Conservation (phyloP, 1,140 invertebrate species). For the Cherax quadricarinatus region DNA sequence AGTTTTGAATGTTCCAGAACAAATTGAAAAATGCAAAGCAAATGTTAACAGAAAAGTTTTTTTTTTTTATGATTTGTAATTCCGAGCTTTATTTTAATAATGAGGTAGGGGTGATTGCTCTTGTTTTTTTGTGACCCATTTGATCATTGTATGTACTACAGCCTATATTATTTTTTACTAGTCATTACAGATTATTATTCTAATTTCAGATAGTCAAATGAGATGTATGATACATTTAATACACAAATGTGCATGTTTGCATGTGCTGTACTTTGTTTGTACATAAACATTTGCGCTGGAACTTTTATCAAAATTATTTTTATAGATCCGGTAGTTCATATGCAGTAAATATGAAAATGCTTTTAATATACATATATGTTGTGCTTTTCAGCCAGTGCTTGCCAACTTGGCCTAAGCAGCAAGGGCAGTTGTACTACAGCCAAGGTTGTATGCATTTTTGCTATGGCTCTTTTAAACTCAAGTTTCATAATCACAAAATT, state of each 20-base stretch:
- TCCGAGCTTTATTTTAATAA: neutral
- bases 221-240: neutral
- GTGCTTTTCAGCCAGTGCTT: too few relatives aligned
- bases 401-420: too few relatives aligned
- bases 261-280: neutral
- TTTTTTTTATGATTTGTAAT: neutral
- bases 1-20: constrained; percentile 24
- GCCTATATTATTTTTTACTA: neutral
- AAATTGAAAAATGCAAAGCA: neutral
- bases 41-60: neutral
- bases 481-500: too few relatives aligned
- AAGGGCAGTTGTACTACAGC: too few relatives aligned
- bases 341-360: neutral
- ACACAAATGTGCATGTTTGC: neutral
- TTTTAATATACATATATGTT: too few relatives aligned
- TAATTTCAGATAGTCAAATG: neutral
- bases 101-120: neutral
- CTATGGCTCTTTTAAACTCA: too few relatives aligned
- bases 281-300: neutral
- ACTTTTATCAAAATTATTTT: neutral
- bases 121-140: neutral
- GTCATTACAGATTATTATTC: neutral
- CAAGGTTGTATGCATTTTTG: too few relatives aligned
- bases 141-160: neutral
- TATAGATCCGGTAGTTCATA: neutral